Conservation (phyloP, 2,113 vertebrate species). For the Dromas ardeola region DNA sequence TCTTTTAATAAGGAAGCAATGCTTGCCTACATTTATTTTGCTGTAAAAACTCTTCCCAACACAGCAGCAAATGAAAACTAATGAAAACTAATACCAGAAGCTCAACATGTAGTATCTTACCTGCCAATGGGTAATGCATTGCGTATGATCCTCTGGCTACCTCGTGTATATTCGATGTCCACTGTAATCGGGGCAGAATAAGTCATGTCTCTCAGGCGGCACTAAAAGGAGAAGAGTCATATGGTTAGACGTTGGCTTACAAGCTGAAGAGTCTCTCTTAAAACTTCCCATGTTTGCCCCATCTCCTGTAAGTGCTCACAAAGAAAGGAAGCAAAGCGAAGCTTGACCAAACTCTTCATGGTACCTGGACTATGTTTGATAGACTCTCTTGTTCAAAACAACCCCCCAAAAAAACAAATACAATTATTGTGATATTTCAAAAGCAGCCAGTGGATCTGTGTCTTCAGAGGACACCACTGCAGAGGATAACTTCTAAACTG, state of each 20-base stretch:
- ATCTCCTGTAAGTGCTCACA: not conserved
- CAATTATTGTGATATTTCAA: not conserved
- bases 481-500: not conserved
- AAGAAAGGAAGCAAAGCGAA: not conserved
- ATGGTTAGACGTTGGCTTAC: not conserved
- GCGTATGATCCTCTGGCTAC: slow-evolving; percentile 97
- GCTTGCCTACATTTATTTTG: not conserved
- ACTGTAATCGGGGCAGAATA: slow-evolving; percentile 96
- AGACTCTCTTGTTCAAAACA: not conserved
- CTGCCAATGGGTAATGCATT: slow-evolving; percentile 95
- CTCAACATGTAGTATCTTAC: slow-evolving; percentile 44
- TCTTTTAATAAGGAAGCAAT: not conserved
- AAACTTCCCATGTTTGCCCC: not conserved
- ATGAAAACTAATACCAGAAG: not conserved
- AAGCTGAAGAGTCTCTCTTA: not conserved
- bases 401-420: not conserved
- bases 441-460: not conserved
- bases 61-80: not conserved
- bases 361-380: not conserved
- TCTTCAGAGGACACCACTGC: not conserved
- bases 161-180: slow-evolving; percentile 96
- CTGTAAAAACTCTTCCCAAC: not conserved
- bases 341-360: not conserved
- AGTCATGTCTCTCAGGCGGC: slow-evolving; percentile 95
- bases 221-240: slow-evolving; percentile 74